Conservation (phyloP, 2,888 invertebrate genomes). For the Drosophila hawaiiensis region DNA sequence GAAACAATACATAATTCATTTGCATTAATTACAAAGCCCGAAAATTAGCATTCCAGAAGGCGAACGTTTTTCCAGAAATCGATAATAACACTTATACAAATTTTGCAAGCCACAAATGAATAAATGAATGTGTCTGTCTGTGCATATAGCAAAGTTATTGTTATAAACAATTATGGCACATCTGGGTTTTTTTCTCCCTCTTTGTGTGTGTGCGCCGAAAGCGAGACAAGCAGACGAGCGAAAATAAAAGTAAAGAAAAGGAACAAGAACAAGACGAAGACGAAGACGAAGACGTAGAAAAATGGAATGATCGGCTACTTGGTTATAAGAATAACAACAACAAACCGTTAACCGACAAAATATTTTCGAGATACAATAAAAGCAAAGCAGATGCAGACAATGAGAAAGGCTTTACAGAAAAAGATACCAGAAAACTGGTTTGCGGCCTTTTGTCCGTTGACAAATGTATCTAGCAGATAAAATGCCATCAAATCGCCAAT, state of each 20-base stretch:
- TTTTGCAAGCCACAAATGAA: slow-evolving; percentile 7
- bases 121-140: slow-evolving; percentile 9
- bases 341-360: slow-evolving; percentile 56
- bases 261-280: slow-evolving; percentile 13
- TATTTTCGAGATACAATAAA: slow-evolving; percentile 16
- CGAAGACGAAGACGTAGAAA: slow-evolving; percentile 8
- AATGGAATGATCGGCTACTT: slow-evolving; percentile 3
- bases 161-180: slow-evolving; percentile 72
- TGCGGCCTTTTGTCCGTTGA: slow-evolving; percentile 44
- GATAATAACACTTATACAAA: slow-evolving; percentile 48
- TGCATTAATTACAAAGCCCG: slow-evolving; percentile 48
- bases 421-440: slow-evolving; percentile 63
- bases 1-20: slow-evolving; percentile 56
- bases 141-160: slow-evolving; percentile 40
- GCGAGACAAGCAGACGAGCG: background rate
- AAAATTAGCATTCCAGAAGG: slow-evolving; percentile 55
- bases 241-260: slow-evolving; percentile 10
- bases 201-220: background rate
- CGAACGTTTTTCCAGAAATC: slow-evolving; percentile 36
- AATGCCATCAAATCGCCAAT: slow-evolving; percentile 39
- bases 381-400: slow-evolving; percentile 24
- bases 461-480: slow-evolving; percentile 65
- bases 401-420: slow-evolving; percentile 48
- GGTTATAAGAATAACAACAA: background rate
- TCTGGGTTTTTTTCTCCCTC: slow-evolving; percentile 37